These are phyloP conservation scores for Tragulus kanchil DNA, from an alignment of 2,113 vertebrate genomes.

Conservation along the genomic window DNA sequence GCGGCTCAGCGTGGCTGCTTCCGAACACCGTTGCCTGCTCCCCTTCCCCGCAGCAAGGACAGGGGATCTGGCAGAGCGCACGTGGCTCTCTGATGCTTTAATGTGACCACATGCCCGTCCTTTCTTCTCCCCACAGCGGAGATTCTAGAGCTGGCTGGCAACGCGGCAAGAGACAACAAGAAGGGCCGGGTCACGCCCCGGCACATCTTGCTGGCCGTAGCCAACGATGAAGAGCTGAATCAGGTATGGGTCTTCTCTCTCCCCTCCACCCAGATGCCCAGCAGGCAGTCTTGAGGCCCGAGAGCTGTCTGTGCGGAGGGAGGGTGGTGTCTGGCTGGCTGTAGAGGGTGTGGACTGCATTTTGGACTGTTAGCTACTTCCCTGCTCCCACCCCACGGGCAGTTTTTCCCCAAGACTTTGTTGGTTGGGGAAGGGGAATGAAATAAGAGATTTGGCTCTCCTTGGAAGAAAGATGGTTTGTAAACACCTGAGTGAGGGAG, in stretches of 20 bases:
- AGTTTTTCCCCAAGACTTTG: background rate
- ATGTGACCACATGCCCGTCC: background rate
- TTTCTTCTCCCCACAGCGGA: conserved; percentile 90
- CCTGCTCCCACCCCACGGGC: background rate
- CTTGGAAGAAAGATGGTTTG: background rate
- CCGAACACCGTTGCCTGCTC: accelerated
- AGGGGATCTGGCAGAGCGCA: accelerated
- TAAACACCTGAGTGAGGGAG: background rate
- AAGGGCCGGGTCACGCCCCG: conserved; percentile 98
- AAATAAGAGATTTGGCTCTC: background rate
- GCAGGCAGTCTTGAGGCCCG: no score
- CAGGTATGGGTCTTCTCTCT: conserved; percentile 90
- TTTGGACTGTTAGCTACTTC: background rate
- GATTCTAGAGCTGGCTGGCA: conserved; percentile 98
- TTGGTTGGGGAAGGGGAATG: background rate
- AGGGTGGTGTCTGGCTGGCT: background rate
- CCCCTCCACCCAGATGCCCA: background rate
- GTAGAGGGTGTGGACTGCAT: background rate
- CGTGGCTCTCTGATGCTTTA: background rate
- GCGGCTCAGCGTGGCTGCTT: background rate
- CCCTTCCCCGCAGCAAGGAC: background rate
- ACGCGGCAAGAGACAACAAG: conserved; percentile 99
- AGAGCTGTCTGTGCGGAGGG: background rate
- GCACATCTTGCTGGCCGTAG: conserved; percentile 98
- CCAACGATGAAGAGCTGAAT: conserved; percentile 98